A percentile compares a stretch with the other conserved stretches of the same genome.
Evolutionary conservation across 2,888 invertebrate species (phyloP).

Genomic region (Teleiodes luculella): DNA sequence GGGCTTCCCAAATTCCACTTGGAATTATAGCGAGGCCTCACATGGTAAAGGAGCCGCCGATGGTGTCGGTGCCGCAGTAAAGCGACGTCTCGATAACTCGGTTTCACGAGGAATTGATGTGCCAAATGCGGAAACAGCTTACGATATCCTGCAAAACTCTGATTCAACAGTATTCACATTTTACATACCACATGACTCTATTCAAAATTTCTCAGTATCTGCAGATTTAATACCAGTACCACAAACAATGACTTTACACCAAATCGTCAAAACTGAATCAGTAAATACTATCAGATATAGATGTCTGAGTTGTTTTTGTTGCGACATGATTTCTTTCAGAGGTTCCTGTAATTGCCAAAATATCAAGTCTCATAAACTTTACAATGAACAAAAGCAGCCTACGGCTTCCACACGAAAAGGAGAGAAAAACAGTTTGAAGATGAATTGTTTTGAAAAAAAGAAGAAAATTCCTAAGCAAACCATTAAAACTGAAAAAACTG

Average conservation of each 20-base stretch:
- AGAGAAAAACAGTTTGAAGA: neutral
- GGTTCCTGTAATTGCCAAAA: slow-evolving; percentile 11
- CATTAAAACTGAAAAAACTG: neutral
- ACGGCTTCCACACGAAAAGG: neutral
- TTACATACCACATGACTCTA: slow-evolving; percentile 9
- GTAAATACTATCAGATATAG: too few relatives aligned
- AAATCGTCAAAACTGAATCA: slow-evolving; percentile 3
- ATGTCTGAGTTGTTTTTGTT: too few relatives aligned
- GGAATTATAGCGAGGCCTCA: neutral
- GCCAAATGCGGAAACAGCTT: too few relatives aligned
- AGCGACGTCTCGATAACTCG: too few relatives aligned
- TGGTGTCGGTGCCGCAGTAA: too few relatives aligned
- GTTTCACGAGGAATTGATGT: too few relatives aligned
- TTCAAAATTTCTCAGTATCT: slow-evolving; percentile 10
- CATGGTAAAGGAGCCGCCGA: neutral
- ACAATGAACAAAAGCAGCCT: neutral
- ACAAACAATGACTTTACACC: slow-evolving; percentile 12
- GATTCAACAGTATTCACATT: slow-evolving; percentile 6
- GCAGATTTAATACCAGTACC: too few relatives aligned
- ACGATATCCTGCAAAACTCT: neutral
- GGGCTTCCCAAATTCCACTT: neutral
- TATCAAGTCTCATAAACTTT: neutral
- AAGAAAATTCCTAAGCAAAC: neutral
- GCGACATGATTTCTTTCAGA: slow-evolving; percentile 14
- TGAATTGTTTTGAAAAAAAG: neutral